Conservation (phyloP, 1,140 invertebrate species). For the Patella vulgata region DNA sequence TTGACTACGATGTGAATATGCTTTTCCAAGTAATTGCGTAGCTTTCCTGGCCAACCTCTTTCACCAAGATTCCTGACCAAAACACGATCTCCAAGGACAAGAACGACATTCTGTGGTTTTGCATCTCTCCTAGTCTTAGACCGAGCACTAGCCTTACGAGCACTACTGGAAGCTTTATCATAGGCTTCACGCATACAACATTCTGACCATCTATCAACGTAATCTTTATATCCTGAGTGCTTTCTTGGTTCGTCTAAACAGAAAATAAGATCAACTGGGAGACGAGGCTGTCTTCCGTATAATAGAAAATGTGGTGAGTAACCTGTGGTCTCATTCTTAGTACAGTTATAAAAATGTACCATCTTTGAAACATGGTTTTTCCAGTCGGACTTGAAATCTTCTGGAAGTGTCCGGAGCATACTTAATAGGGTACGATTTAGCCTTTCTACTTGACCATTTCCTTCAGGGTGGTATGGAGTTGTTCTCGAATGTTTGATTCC, state of each 20-base stretch:
- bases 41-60: slow-evolving; percentile 21
- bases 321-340: slow-evolving; percentile 10
- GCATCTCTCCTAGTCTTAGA: background rate
- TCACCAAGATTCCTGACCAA: slow-evolving; percentile 20
- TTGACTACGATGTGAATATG: slow-evolving; percentile 8
- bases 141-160: background rate
- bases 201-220: background rate
- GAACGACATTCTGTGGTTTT: background rate
- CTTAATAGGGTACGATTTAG: slow-evolving; percentile 21
- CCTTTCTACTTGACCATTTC: slow-evolving; percentile 13
- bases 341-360: slow-evolving; percentile 24
- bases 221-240: background rate
- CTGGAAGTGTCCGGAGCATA: slow-evolving; percentile 17
- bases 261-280: slow-evolving; percentile 17
- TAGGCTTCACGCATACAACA: slow-evolving; percentile 10
- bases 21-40: slow-evolving; percentile 15
- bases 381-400: slow-evolving; percentile 20
- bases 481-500: slow-evolving; percentile 8
- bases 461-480: slow-evolving; percentile 23
- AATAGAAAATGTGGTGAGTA: slow-evolving; percentile 16
- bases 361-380: slow-evolving; percentile 17
- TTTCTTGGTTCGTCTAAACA: background rate
- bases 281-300: slow-evolving; percentile 20
- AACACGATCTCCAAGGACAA: slow-evolving; percentile 27
- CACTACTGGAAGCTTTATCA: slow-evolving; percentile 1